These are phyloP conservation scores for Muraenolepis orangiensis DNA, from an alignment of 2,797 vertebrate genomes.

Conservation along the genomic window DNA sequence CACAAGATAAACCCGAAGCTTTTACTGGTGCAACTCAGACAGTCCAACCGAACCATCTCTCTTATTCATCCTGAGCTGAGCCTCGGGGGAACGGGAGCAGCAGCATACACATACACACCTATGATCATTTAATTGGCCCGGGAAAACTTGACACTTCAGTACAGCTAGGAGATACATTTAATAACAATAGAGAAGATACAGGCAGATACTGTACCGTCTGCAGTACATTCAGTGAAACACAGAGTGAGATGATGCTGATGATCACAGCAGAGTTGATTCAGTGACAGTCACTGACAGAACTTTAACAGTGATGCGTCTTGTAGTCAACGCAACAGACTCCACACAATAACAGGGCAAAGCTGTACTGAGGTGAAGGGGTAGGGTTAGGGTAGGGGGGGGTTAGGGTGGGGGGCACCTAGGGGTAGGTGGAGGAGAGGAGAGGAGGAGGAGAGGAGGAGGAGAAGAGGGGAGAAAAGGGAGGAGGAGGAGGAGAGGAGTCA, in stretches of 20 bases:
- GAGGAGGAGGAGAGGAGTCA: no score
- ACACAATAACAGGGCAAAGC: not conserved
- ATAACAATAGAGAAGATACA: not conserved
- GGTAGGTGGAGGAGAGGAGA: no score
- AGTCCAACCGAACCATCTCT: not conserved
- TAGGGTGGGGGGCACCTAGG: no score
- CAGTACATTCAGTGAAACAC: not conserved
- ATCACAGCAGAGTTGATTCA: not conserved
- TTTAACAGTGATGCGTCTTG: not conserved
- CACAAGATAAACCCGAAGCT: not conserved
- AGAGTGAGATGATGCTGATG: not conserved
- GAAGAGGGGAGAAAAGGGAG: no score
- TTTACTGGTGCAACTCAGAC: no score
- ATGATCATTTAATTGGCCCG: no score
- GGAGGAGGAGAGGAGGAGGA: no score
- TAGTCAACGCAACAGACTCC: not conserved
- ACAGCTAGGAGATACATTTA: not conserved
- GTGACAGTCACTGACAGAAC: not conserved
- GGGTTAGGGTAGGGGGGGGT: no score
- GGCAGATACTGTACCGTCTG: not conserved
- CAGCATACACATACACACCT: no score
- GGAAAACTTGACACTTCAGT: no score
- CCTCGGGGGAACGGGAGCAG: not conserved
- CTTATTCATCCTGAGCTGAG: not conserved
- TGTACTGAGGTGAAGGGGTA: not conserved